Evolutionary conservation across 2,113 vertebrate species (phyloP), one percentile per base, ranked within the genome.

Genomic region (Aspidoscelis tigris): DNA sequence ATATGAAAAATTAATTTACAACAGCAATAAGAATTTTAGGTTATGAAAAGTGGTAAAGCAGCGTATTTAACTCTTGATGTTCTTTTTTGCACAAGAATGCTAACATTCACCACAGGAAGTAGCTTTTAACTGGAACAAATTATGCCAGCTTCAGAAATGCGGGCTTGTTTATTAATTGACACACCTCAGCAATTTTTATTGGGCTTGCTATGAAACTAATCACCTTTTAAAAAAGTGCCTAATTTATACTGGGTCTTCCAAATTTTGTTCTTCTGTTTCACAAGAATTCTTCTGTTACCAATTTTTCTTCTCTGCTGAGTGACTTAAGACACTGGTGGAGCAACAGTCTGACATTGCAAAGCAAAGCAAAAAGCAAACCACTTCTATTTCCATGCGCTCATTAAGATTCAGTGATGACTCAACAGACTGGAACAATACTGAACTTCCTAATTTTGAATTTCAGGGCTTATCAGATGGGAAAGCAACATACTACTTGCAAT

Each of bases 1-100:
- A 87, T 85, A 68, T 84, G 41, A 91, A 84, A 88, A 87, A 89
- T 92, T 66, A 91, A 92, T 90, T 93, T 82, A 85, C 86, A 50
- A 64, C 78, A 12, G 3, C 68, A 88, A 80, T 87, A 33, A 71
- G n/a, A 82, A 78, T 41, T 11, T 79, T 86, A 33, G 20, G 6
- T 79, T 83, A 47, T 75, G 88, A 92, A 83, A 12, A 84, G 78
- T 89, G 44, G 26, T 87, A 33, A 90, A 78, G 53, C 18, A 86
- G 44, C 3, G 81, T 73, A 91, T 81, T 93, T 82, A 92, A 90
- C 50, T 87, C 58, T 75, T 78, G 9, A 7, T 39, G 82, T 87
- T 76, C 68, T 86, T 89, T 26, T 7, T 58, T 43, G 21, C 10
- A 72, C 74, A 78, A 10, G 0, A 55, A 2, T 33, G 9, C 20